Conservation (phyloP, 2,888 invertebrate species). For the Deilephila elpenor region DNA sequence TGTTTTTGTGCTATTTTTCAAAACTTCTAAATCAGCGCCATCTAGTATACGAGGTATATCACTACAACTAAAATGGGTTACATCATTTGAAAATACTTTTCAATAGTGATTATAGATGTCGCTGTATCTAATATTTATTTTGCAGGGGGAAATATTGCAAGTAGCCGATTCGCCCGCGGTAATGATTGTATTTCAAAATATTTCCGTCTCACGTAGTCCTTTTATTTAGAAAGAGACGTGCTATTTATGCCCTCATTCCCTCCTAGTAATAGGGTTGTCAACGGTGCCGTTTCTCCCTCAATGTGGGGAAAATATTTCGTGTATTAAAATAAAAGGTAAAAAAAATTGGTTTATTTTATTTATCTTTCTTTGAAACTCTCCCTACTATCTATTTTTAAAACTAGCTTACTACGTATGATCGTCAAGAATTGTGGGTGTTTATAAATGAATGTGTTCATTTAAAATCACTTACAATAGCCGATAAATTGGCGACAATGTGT, state of each 20-base stretch:
- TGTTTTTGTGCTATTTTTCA: neutral
- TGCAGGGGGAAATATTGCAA: slow-evolving; percentile 1
- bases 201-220: neutral
- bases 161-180: neutral
- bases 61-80: neutral
- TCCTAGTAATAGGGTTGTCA: neutral
- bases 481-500: too few species aligned
- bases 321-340: neutral
- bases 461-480: too few species aligned
- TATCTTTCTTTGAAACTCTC: too few species aligned
- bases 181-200: neutral
- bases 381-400: too few species aligned
- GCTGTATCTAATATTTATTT: neutral
- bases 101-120: neutral
- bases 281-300: neutral
- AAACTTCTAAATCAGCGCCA: neutral
- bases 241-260: neutral
- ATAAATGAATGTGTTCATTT: too few species aligned
- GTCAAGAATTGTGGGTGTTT: too few species aligned
- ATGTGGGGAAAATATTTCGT: neutral
- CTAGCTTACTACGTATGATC: too few species aligned
- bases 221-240: slow-evolving; percentile 1
- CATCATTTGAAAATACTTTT: neutral
- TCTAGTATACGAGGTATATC: neutral
- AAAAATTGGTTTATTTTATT: too few species aligned